Percentiles rank a stretch among this genome's conserved stretches.
phyloP scores from a whole-genome alignment of 1,140 invertebrate species.

The Druon quercuslanigerum region DNA sequence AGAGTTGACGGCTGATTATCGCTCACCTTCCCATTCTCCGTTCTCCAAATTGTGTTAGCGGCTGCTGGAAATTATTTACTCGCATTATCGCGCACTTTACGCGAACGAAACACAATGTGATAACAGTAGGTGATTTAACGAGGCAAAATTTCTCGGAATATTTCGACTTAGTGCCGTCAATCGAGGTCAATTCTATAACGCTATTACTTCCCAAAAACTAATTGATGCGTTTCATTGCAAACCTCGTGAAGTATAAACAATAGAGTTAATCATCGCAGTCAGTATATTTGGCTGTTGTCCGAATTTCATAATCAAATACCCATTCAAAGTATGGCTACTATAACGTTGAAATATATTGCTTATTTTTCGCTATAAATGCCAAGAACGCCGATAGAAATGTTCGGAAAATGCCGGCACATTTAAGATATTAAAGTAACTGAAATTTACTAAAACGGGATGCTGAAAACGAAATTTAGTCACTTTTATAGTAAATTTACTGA shows the following conservation, averaged over 20 bases:
- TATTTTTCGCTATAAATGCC: no score
- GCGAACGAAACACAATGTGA: not conserved
- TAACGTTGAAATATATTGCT: no score
- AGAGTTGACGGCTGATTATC: slow-evolving; percentile 13
- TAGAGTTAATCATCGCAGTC: not conserved
- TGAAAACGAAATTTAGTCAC: no score
- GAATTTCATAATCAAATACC: slow-evolving; percentile 18
- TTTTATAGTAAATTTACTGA: no score
- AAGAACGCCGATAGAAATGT: no score
- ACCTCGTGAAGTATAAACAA: slow-evolving; percentile 14
- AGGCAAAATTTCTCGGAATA: slow-evolving; percentile 3
- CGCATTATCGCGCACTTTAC: not conserved
- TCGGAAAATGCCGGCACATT: no score
- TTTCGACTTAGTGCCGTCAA: slow-evolving; percentile 29
- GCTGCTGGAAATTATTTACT: slow-evolving; percentile 15
- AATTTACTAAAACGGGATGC: no score
- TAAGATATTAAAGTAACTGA: no score
- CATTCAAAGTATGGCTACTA: not conserved
- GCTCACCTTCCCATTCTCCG: not conserved
- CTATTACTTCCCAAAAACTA: slow-evolving; percentile 30
- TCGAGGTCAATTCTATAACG: slow-evolving; percentile 18
- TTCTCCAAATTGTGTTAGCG: not conserved
- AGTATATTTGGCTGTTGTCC: not conserved
- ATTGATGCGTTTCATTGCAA: slow-evolving; percentile 24
- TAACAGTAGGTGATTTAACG: slow-evolving; percentile 1